These are phyloP conservation scores for Epistrophe eligans DNA, from an alignment of 2,888 invertebrate species.

Conservation along the genomic window DNA sequence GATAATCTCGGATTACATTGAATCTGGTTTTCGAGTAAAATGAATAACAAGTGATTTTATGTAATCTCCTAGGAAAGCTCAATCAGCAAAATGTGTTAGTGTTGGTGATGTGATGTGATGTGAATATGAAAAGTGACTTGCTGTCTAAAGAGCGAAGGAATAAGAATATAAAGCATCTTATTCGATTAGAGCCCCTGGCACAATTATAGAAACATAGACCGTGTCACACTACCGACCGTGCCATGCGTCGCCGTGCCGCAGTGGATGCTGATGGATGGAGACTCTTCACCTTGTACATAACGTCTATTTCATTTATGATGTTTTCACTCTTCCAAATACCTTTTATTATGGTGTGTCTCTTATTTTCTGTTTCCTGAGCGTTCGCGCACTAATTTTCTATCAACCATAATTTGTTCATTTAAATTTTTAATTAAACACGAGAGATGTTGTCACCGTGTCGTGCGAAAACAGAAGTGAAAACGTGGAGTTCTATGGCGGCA, in stretches of 20 bases:
- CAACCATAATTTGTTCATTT: conserved; percentile 76
- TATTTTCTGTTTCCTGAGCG: conserved; percentile 36
- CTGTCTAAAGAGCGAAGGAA: neutral
- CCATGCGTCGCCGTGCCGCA: too few relatives aligned
- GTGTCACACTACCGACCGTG: neutral
- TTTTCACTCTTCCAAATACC: neutral
- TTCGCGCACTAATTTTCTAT: conserved; percentile 72
- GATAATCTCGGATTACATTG: conserved; percentile 66
- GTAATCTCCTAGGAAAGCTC: conserved; percentile 36
- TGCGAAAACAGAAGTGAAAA: conserved; percentile 34
- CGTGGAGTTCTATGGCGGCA: conserved; percentile 26
- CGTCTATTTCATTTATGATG: neutral
- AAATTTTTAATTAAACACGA: conserved; percentile 75
- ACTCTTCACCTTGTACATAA: neutral
- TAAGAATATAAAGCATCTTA: neutral
- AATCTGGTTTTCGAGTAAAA: conserved; percentile 39
- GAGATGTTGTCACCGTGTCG: conserved; percentile 9
- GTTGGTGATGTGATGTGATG: neutral
- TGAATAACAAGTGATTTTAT: conserved; percentile 47
- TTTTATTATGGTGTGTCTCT: conserved; percentile 24
- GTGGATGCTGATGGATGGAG: too few relatives aligned
- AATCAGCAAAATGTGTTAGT: conserved; percentile 11
- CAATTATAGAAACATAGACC: neutral
- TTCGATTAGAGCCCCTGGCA: neutral
- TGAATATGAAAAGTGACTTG: conserved; percentile 35